These are phyloP conservation scores for Orius insidiosus DNA, from an alignment of 1,140 invertebrate species.

Conservation along the genomic window DNA sequence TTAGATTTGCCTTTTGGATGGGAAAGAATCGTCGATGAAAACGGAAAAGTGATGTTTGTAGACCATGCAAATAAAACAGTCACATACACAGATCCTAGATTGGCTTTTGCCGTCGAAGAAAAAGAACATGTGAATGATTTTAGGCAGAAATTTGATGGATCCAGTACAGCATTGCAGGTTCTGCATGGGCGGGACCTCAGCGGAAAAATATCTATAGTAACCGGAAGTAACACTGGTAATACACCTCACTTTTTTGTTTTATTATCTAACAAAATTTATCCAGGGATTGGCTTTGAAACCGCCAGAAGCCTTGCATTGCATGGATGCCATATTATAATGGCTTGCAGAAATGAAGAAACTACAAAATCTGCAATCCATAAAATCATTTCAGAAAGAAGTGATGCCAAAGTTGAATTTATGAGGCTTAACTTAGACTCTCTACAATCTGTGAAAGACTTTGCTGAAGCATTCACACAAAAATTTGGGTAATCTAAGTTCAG, in stretches of 20 bases:
- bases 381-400: constrained; percentile 50
- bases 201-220: constrained; percentile 66
- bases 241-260: background rate
- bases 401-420: constrained; percentile 46
- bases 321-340: constrained; percentile 73
- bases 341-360: constrained; percentile 54
- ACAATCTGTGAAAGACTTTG: constrained; percentile 53
- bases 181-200: constrained; percentile 72
- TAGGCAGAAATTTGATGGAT: constrained; percentile 72
- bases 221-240: constrained; percentile 74
- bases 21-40: constrained; percentile 54
- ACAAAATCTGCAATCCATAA: constrained; percentile 45
- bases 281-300: constrained; percentile 65
- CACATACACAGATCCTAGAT: constrained; percentile 67
- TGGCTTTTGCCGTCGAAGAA: constrained; percentile 80
- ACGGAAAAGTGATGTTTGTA: constrained; percentile 47
- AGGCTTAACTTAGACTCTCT: constrained; percentile 57
- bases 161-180: constrained; percentile 64
- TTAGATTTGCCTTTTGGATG: constrained; percentile 74
- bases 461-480: constrained; percentile 38
- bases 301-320: constrained; percentile 70
- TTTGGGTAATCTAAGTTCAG: constrained; percentile 33
- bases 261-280: constrained; percentile 10
- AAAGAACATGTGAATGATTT: constrained; percentile 55
- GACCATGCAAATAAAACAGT: constrained; percentile 57